These are phyloP conservation scores for Vidua macroura DNA, from an alignment of 2,113 vertebrate species.

Conservation along the genomic window DNA sequence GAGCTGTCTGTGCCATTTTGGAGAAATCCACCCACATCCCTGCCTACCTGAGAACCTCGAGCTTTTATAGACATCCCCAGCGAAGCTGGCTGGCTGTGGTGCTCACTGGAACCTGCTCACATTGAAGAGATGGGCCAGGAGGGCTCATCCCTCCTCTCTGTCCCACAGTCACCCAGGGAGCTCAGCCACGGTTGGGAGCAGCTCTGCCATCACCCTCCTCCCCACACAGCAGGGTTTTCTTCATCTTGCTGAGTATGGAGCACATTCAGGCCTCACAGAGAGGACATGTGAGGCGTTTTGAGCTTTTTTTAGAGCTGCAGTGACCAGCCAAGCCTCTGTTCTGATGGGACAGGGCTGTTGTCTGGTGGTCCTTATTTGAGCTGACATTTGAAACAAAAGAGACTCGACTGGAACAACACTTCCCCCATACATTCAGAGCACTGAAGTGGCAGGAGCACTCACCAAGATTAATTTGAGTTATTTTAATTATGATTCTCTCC, in stretches of 20 bases:
- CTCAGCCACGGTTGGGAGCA: not conserved
- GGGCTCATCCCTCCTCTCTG: not conserved
- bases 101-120: not conserved
- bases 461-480: conserved; percentile 49
- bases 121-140: not conserved
- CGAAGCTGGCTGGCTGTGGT: not conserved
- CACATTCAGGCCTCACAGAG: not conserved
- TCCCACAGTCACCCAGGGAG: not conserved
- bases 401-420: not conserved
- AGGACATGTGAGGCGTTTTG: not conserved
- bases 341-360: not conserved
- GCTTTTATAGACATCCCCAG: not conserved
- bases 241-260: not conserved
- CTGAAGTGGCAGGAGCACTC: conserved; percentile 35
- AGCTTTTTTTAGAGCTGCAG: not conserved
- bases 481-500: conserved; percentile 66
- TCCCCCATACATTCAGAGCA: not conserved
- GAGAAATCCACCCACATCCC: not conserved
- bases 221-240: rapidly evolving
- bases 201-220: not conserved
- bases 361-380: not conserved
- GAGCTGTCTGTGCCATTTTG: rapidly evolving
- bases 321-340: not conserved
- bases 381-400: not conserved
- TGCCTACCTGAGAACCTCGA: not conserved